phyloP scores from a whole-genome alignment of 2,888 invertebrate genomes.

The Eupithecia inturbata region DNA sequence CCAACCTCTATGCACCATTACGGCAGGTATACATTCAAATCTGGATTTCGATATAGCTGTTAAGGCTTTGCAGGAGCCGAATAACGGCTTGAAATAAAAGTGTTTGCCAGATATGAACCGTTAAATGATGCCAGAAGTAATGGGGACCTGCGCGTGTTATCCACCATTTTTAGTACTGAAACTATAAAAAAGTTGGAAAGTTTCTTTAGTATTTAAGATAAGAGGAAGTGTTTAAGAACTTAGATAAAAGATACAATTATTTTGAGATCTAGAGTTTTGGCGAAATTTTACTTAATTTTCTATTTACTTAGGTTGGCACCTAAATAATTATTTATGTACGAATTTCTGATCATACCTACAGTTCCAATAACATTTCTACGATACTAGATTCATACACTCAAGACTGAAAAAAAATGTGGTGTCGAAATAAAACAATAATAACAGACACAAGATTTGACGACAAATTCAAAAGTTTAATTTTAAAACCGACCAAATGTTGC shows the following conservation, averaged over 20 bases:
- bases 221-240: background rate
- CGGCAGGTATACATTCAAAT: constrained; percentile 73
- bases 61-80: constrained; percentile 56
- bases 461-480: background rate
- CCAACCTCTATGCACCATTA: constrained; percentile 57
- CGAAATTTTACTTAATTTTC: background rate
- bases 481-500: background rate
- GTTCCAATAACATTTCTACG: background rate
- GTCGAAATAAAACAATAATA: background rate
- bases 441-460: background rate
- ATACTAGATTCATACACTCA: background rate
- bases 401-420: background rate
- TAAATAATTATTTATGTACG: background rate
- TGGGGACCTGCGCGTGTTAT: constrained; percentile 7
- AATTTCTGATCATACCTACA: background rate
- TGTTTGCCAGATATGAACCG: constrained; percentile 48
- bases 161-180: background rate
- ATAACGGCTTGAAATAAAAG: constrained; percentile 61
- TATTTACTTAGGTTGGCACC: too few species aligned
- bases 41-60: constrained; percentile 74
- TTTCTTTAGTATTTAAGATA: background rate
- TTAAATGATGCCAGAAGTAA: constrained; percentile 16
- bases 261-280: background rate
- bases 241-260: background rate
- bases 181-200: background rate